Evolutionary conservation across 35 echinoderm and acorn worm genomes (phyloP), one percentile per base, ranked within the genome.

Genomic region (Lytechinus pictus): DNA sequence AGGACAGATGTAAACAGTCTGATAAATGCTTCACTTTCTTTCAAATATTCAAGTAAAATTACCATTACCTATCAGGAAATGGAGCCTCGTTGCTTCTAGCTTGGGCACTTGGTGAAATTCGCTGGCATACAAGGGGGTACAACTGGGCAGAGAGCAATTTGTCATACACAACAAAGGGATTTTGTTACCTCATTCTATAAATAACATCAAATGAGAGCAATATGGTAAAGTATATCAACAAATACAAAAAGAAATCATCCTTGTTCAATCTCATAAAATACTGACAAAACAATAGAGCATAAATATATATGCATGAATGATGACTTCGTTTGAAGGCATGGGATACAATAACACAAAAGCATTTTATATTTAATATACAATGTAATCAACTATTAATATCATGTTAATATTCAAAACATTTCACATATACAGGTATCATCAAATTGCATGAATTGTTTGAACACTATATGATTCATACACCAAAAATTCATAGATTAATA

Each of bases 221-320:
- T 44, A 44, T 79, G 66, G 8, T 79, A 24, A 79, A 79, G n/a
- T 24, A 79, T 58, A 11, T 58, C 6, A 58, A 58, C 5, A 58
- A 58, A 58, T 6, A 58, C 56, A 2, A 11, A 11, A 13, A 11
- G 56, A 58, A 58, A 58, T 58, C 19, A n/a, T 79, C 66, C 66
- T 79, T n/a, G 66, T 79, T 79, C 66, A 79, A 6, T 79, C 56
- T 58, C 19, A 79, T 24, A 79, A 79, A 79, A 79, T 79, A 79
- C 66, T 79, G 66, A 79, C 66, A 79, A 79, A 71, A 19, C 66
- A 79, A 79, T 79, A 44, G 33, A 44, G 66, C 1, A 79, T 79
- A 79, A 21, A 71, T 66, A 66, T 71, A 71, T 79, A 79, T 79
- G 66, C 66, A 79, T 79, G 66, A 79, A 79, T 79, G 33, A 79